Conservation (phyloP, 2,113 vertebrate species). For the Aptenodytes forsteri region DNA sequence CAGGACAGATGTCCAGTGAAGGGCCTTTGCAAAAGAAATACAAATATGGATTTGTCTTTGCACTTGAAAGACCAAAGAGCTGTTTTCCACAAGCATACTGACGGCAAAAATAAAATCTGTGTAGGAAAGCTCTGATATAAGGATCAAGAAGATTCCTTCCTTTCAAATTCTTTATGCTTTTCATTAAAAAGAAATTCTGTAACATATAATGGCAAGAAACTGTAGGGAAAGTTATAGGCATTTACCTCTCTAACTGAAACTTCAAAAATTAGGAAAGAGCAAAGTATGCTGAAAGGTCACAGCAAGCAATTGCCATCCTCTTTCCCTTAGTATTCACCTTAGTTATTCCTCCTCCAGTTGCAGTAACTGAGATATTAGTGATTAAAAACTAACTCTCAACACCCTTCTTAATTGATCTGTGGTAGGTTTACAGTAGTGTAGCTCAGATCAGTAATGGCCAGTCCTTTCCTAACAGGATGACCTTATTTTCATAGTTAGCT, state of each 20-base stretch:
- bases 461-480: background rate
- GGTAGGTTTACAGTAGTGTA: background rate
- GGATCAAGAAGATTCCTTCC: background rate
- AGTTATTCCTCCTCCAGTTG: background rate
- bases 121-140: background rate
- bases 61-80: slow-evolving; percentile 15
- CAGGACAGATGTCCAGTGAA: background rate
- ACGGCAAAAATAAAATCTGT: background rate
- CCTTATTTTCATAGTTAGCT: background rate
- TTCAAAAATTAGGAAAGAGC: background rate
- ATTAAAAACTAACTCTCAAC: background rate
- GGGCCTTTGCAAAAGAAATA: background rate
- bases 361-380: background rate
- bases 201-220: background rate
- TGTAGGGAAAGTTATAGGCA: background rate
- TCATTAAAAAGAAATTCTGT: background rate
- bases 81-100: background rate
- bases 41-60: background rate
- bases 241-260: background rate
- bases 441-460: background rate
- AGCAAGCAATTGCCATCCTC: background rate
- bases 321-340: background rate
- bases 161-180: background rate
- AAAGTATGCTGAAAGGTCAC: background rate
- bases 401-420: background rate